Conservation (phyloP, 2,888 invertebrate genomes). For the Hyalella azteca region DNA sequence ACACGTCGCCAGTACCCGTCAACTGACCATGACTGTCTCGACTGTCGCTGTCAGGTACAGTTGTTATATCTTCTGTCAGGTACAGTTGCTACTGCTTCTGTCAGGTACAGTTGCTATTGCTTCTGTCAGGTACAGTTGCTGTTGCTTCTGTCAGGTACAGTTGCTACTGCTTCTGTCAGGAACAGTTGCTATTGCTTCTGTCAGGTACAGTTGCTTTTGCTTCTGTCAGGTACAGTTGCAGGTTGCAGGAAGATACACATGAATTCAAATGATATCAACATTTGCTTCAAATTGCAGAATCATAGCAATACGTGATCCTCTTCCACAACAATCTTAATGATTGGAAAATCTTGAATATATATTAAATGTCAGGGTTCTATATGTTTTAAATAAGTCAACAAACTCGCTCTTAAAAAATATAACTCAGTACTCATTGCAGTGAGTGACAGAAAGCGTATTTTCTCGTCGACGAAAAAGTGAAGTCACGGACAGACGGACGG, state of each 20-base stretch:
- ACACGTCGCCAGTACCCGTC: slow-evolving; percentile 65
- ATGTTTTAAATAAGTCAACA: no score
- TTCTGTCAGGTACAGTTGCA: not conserved
- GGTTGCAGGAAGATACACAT: not conserved
- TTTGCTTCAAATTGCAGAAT: no score
- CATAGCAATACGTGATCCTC: no score
- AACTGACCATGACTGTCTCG: slow-evolving; percentile 72
- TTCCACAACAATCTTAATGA: no score
- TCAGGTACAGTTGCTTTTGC: not conserved
- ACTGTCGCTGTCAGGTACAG: slow-evolving; percentile 75
- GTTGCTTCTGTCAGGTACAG: not conserved
- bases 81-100: not conserved
- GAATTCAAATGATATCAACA: no score
- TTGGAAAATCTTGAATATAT: not conserved
- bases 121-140: not conserved
- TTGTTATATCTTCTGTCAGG: not conserved
- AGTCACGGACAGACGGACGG: no score
- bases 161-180: not conserved
- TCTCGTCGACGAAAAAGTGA: no score
- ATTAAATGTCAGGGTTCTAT: no score
- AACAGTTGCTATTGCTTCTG: not conserved
- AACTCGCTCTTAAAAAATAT: no score
- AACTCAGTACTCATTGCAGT: no score
- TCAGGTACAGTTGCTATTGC: not conserved
- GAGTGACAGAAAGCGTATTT: no score